Evolutionary conservation across 2,113 vertebrate genomes (phyloP).

Genomic region (Prinia subflava): DNA sequence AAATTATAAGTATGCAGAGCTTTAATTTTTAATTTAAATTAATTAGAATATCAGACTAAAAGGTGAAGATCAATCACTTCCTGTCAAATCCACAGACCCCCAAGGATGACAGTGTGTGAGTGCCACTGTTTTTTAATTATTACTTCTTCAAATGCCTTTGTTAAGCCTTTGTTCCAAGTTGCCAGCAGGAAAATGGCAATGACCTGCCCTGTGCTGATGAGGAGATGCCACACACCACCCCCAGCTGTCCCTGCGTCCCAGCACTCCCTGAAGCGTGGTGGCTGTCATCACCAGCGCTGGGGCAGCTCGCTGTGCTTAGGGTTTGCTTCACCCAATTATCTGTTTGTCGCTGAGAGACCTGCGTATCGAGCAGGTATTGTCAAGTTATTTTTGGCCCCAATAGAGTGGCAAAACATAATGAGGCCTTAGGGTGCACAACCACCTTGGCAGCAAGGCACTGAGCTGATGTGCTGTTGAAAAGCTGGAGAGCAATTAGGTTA

Average conservation of each 20-base stretch:
- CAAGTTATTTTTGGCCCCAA: slow-evolving; percentile 71
- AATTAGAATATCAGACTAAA: background rate
- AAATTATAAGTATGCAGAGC: slow-evolving; percentile 3
- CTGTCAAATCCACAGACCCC: background rate
- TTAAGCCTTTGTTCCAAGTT: background rate
- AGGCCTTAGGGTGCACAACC: slow-evolving; percentile 74
- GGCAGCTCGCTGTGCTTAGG: slow-evolving; percentile 47
- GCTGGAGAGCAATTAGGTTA: slow-evolving; percentile 56
- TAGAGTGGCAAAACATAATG: slow-evolving; percentile 59
- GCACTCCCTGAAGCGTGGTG: slow-evolving; percentile 56
- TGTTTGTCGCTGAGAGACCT: slow-evolving; percentile 75
- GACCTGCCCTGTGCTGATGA: background rate
- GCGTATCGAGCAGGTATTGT: slow-evolving; percentile 65
- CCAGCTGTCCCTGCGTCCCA: slow-evolving; percentile 48
- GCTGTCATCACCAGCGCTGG: slow-evolving; percentile 61
- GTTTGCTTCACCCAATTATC: slow-evolving; percentile 85
- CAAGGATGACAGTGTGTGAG: background rate
- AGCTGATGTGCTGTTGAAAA: slow-evolving; percentile 57
- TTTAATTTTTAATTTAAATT: background rate
- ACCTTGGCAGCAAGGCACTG: slow-evolving; percentile 67
- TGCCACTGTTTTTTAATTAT: background rate
- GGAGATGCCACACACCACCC: background rate
- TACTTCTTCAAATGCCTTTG: background rate
- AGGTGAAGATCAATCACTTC: background rate
- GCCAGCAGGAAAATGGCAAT: slow-evolving; percentile 51